A percentile compares a stretch with the other conserved stretches of the same genome.
Evolutionary conservation across 2,888 invertebrate species (phyloP).

Genomic region (Imbricaverruca yamaguchii): DNA sequence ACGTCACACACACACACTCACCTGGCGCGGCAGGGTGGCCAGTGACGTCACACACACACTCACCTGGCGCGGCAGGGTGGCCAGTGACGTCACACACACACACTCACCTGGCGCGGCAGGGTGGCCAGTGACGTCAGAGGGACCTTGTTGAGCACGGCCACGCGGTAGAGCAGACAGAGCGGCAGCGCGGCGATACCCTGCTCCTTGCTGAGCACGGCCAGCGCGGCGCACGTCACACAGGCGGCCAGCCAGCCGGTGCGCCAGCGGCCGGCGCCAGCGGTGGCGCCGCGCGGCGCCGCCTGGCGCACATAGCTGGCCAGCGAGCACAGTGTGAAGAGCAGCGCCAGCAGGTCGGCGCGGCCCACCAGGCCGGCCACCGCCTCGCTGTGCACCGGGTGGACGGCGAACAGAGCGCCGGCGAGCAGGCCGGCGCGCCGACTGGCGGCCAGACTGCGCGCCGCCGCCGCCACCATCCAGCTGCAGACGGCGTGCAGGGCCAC

Average conservation of each 20-base stretch:
- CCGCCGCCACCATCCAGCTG: slow-evolving; percentile 43
- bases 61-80: too few relatives aligned
- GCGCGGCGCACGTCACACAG: slow-evolving; percentile 54
- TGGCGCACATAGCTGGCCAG: slow-evolving; percentile 44
- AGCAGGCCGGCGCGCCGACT: slow-evolving; percentile 44
- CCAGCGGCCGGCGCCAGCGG: slow-evolving; percentile 36
- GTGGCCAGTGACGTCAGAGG: slow-evolving; percentile 29
- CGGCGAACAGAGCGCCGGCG: slow-evolving; percentile 80
- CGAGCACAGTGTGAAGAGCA: slow-evolving; percentile 79
- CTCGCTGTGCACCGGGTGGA: slow-evolving; percentile 96
- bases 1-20: not conserved
- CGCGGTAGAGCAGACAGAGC: slow-evolving; percentile 82
- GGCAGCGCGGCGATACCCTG: slow-evolving; percentile 87
- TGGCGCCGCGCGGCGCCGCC: slow-evolving; percentile 22
- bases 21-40: not conserved
- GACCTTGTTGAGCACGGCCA: slow-evolving; percentile 45
- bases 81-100: too few relatives aligned
- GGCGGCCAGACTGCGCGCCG: slow-evolving; percentile 34
- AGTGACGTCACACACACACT: slow-evolving; percentile 29
- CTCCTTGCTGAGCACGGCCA: slow-evolving; percentile 89
- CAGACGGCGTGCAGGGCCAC: slow-evolving; percentile 45
- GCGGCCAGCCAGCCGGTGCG: slow-evolving; percentile 46
- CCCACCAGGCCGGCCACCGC: slow-evolving; percentile 94
- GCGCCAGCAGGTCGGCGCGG: slow-evolving; percentile 85
- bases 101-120: not conserved